phyloP scores from a whole-genome alignment of 2,797 vertebrate species.

The Sebastes nivosus region DNA sequence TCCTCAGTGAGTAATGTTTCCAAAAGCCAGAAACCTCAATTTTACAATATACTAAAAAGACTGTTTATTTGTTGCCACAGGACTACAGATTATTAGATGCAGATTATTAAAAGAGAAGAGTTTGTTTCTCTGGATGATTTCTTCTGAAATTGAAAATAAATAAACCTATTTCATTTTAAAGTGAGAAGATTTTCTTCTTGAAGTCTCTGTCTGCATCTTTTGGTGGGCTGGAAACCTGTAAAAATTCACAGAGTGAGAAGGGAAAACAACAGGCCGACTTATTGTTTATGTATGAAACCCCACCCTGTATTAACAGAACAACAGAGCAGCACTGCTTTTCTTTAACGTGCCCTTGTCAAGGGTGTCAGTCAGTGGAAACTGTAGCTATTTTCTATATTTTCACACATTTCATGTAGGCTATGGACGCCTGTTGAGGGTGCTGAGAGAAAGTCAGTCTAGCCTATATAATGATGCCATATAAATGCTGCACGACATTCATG shows the following conservation, averaged over 20 bases:
- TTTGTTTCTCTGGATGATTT: not conserved
- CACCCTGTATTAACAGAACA: slow-evolving; percentile 40
- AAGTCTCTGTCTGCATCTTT: slow-evolving; percentile 32
- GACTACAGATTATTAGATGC: not conserved
- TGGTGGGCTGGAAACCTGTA: slow-evolving; percentile 21
- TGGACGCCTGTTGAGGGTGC: too few species aligned
- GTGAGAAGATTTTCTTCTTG: not conserved
- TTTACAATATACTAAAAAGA: not conserved
- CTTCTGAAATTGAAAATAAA: not conserved
- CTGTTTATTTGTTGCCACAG: not conserved
- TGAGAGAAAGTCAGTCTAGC: too few species aligned
- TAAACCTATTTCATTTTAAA: slow-evolving; percentile 1
- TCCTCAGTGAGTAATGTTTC: slow-evolving; percentile 51
- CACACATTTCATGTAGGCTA: not conserved
- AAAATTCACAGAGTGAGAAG: slow-evolving; percentile 36
- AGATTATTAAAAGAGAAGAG: not conserved
- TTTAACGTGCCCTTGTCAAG: slow-evolving; percentile 38
- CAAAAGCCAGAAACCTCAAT: slow-evolving; percentile 21
- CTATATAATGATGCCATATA: not conserved
- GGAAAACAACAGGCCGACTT: slow-evolving; percentile 45
- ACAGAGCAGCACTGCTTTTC: slow-evolving; percentile 35
- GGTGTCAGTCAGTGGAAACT: slow-evolving; percentile 20
- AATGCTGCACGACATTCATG: not conserved
- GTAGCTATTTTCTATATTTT: not conserved
- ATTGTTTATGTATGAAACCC: slow-evolving; percentile 69